A percentile compares a stretch with the other conserved stretches of the same genome.
phyloP scores from a whole-genome alignment of 2,113 vertebrate genomes.

The Grammomys surdaster region DNA sequence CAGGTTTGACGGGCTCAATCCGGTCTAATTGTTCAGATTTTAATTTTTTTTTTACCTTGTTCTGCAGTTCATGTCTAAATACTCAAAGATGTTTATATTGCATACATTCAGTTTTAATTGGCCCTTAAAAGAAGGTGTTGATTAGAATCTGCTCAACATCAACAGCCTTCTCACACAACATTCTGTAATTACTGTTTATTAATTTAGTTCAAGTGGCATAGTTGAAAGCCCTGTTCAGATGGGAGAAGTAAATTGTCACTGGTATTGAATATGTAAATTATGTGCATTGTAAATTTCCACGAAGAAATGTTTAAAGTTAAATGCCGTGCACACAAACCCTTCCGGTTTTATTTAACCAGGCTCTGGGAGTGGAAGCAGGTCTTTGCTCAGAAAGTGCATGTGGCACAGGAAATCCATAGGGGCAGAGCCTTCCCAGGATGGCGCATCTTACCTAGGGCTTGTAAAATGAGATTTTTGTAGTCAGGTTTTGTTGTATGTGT shows the following conservation, averaged over 20 bases:
- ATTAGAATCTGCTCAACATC: slow-evolving; percentile 93
- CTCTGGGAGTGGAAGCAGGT: slow-evolving; percentile 75
- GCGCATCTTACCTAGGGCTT: slow-evolving; percentile 80
- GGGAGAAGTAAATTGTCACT: slow-evolving; percentile 93
- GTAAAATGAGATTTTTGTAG: slow-evolving; percentile 84
- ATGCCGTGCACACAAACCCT: slow-evolving; percentile 85
- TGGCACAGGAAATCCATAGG: slow-evolving; percentile 26
- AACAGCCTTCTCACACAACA: slow-evolving; percentile 92
- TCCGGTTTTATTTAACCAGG: slow-evolving; percentile 83
- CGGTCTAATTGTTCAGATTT: slow-evolving; percentile 88
- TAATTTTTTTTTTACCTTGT: slow-evolving; percentile 88
- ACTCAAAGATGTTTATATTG: slow-evolving; percentile 92
- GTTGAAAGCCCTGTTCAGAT: slow-evolving; percentile 92
- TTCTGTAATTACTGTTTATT: slow-evolving; percentile 94
- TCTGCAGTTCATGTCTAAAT: slow-evolving; percentile 90
- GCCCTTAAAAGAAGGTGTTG: slow-evolving; percentile 93
- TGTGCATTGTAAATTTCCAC: slow-evolving; percentile 89
- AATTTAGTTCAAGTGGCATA: slow-evolving; percentile 93
- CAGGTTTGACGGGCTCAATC: slow-evolving; percentile 80
- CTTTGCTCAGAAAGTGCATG: neutral
- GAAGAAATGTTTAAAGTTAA: slow-evolving; percentile 90
- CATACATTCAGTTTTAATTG: slow-evolving; percentile 93
- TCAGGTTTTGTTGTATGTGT: slow-evolving; percentile 65
- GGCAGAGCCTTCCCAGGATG: slow-evolving; percentile 70
- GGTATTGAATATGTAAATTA: slow-evolving; percentile 93